Conservation (phyloP, 1,140 invertebrate species). For the Catajapyx aquilonaris region DNA sequence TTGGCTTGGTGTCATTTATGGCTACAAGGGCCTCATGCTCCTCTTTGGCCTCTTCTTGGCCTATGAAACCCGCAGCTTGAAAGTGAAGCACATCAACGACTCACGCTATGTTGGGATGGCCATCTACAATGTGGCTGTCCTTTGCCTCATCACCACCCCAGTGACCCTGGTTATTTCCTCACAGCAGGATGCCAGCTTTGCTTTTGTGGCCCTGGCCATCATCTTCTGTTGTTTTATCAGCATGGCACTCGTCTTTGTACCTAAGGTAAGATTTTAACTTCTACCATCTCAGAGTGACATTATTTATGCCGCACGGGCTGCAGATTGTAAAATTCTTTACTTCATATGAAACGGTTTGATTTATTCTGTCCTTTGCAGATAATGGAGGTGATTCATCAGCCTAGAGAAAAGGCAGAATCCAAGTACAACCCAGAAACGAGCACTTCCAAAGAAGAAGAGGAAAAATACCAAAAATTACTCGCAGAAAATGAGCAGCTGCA, state of each 20-base stretch:
- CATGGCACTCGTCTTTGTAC: slow-evolving; percentile 91
- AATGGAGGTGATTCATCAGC: slow-evolving; percentile 62
- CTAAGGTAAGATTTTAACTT: slow-evolving; percentile 80
- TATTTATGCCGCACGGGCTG: too few relatives aligned
- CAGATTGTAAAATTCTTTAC: slow-evolving; percentile 4
- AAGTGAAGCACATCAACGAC: slow-evolving; percentile 84
- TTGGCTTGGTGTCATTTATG: slow-evolving; percentile 88
- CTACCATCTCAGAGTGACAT: too few relatives aligned
- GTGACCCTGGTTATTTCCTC: slow-evolving; percentile 90
- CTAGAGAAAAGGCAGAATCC: slow-evolving; percentile 58
- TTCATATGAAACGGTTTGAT: slow-evolving; percentile 9
- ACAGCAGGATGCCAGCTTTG: slow-evolving; percentile 92
- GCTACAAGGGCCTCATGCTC: slow-evolving; percentile 88
- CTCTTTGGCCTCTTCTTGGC: slow-evolving; percentile 93
- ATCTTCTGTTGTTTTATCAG: slow-evolving; percentile 93
- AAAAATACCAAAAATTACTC: slow-evolving; percentile 78
- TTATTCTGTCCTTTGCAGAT: slow-evolving; percentile 29
- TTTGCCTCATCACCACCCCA: slow-evolving; percentile 90
- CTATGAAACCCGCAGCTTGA: slow-evolving; percentile 92
- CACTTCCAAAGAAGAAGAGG: slow-evolving; percentile 85
- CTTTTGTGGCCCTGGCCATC: slow-evolving; percentile 84
- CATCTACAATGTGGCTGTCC: slow-evolving; percentile 96
- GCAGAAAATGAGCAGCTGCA: slow-evolving; percentile 91
- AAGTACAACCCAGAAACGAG: slow-evolving; percentile 69
- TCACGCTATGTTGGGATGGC: slow-evolving; percentile 96